Conservation (phyloP, 2,113 vertebrate species). For the Heterotis niloticus region DNA sequence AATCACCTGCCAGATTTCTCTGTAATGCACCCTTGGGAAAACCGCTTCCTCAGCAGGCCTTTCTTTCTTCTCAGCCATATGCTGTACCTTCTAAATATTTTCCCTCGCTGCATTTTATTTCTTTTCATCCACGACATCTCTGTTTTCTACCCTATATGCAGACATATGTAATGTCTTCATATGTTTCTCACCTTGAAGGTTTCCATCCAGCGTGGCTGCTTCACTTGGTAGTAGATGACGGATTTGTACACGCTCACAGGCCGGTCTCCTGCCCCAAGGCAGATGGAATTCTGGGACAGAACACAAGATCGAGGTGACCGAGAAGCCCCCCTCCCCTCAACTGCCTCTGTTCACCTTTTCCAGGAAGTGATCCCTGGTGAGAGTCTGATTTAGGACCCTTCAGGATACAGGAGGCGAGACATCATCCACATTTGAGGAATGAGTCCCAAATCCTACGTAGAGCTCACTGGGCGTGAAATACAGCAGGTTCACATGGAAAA, state of each 20-base stretch:
- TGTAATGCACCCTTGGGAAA: too few relatives aligned
- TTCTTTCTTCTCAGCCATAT: not conserved
- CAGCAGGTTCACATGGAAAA: not conserved
- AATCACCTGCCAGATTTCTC: too few relatives aligned
- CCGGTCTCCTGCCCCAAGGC: constrained; percentile 88
- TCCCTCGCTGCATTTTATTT: not conserved
- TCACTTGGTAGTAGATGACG: constrained; percentile 93
- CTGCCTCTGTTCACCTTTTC: not conserved
- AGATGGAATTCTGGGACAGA: constrained; percentile 75
- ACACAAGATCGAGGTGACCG: constrained; percentile 15
- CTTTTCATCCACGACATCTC: not conserved
- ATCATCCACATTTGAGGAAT: constrained; percentile 1
- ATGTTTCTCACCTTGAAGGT: constrained; percentile 80
- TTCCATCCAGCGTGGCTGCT: constrained; percentile 96
- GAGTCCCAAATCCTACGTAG: not conserved
- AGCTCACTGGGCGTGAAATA: constrained; percentile 11
- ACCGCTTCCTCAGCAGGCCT: not conserved
- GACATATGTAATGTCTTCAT: not conserved
- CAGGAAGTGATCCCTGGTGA: too few relatives aligned
- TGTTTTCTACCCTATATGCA: not conserved
- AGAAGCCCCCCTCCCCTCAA: not conserved
- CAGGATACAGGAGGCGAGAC: constrained; percentile 8
- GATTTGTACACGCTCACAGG: constrained; percentile 82
- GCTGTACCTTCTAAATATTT: too few relatives aligned
- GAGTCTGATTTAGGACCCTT: not conserved